Percentiles rank a stretch among this genome's conserved stretches.
Conservation (phyloP, 1,140 invertebrate species). For the Pantala flavescens region DNA sequence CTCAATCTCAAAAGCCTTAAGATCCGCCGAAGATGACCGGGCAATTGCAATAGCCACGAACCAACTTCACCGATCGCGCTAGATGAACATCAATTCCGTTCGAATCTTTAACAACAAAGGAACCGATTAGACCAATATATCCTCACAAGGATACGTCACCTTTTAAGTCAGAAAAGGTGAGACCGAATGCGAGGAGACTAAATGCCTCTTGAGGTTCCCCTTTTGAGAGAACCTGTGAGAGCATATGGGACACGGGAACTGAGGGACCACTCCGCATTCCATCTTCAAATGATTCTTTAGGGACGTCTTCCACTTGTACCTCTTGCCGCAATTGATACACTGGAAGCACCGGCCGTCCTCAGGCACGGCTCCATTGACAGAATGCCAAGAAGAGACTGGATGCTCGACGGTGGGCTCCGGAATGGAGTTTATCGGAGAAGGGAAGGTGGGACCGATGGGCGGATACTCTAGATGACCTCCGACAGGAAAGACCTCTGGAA, state of each 20-base stretch:
- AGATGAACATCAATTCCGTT: too few species aligned
- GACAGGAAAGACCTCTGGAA: neutral
- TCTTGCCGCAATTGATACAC: conserved; percentile 53
- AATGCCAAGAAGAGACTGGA: neutral
- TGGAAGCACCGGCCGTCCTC: conserved; percentile 24
- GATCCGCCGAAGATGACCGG: too few species aligned
- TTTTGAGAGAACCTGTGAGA: conserved; percentile 35
- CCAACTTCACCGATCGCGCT: too few species aligned
- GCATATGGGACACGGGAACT: conserved; percentile 53
- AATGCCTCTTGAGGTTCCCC: conserved; percentile 36
- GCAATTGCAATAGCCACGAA: too few species aligned
- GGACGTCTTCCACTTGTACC: conserved; percentile 71
- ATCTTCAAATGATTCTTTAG: conserved; percentile 70
- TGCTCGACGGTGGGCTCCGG: neutral
- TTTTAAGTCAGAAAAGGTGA: neutral
- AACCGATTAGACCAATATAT: too few species aligned
- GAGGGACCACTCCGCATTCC: conserved; percentile 61
- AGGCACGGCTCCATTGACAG: neutral
- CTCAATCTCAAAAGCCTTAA: too few species aligned
- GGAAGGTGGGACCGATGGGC: neutral
- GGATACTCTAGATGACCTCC: neutral
- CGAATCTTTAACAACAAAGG: too few species aligned
- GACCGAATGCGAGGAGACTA: conserved; percentile 19
- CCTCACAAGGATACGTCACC: neutral
- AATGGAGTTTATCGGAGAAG: neutral